Conservation (phyloP, 2,113 vertebrate genomes). For the Calyptommatus sinebrachiatus region DNA sequence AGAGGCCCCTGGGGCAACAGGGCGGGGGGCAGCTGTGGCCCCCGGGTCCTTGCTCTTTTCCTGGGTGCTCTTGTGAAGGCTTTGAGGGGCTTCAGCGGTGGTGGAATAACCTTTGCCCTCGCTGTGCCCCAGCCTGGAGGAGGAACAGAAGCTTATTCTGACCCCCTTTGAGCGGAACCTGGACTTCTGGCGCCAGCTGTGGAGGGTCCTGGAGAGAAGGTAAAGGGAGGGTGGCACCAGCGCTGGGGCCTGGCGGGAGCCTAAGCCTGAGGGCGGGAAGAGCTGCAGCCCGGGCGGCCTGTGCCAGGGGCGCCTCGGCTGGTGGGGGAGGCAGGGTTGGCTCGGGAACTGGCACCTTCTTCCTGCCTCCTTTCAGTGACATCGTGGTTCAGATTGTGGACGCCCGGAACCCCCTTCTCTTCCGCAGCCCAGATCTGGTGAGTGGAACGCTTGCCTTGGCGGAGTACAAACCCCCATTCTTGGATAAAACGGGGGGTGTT, state of each 20-base stretch:
- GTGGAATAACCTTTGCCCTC: neutral
- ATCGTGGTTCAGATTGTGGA: conserved; percentile 95
- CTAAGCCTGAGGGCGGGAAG: too few relatives aligned
- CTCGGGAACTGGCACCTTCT: neutral
- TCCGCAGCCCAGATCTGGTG: conserved; percentile 93
- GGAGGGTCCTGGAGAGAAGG: conserved; percentile 98
- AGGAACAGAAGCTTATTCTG: conserved; percentile 90
- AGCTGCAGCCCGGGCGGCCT: neutral
- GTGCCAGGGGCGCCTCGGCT: neutral
- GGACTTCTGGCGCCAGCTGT: conserved; percentile 97
- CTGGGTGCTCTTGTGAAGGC: too few relatives aligned
- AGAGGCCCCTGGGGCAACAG: too few relatives aligned
- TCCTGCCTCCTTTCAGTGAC: conserved; percentile 76
- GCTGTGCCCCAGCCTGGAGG: conserved; percentile 80
- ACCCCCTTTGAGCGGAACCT: conserved; percentile 96
- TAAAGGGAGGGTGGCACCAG: conserved; percentile 43
- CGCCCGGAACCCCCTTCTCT: conserved; percentile 91
- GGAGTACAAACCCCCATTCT: too few relatives aligned
- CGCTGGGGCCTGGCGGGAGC: too few relatives aligned
- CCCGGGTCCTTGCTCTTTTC: neutral
- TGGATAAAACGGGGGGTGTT: neutral
- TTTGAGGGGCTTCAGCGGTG: too few relatives aligned
- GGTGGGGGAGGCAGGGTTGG: neutral
- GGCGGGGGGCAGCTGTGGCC: neutral
- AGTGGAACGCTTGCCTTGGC: conserved; percentile 46